Evolutionary conservation across 1,140 invertebrate species (phyloP), one percentile per base, ranked within the genome.

Genomic region (Drosophila arawakana): DNA sequence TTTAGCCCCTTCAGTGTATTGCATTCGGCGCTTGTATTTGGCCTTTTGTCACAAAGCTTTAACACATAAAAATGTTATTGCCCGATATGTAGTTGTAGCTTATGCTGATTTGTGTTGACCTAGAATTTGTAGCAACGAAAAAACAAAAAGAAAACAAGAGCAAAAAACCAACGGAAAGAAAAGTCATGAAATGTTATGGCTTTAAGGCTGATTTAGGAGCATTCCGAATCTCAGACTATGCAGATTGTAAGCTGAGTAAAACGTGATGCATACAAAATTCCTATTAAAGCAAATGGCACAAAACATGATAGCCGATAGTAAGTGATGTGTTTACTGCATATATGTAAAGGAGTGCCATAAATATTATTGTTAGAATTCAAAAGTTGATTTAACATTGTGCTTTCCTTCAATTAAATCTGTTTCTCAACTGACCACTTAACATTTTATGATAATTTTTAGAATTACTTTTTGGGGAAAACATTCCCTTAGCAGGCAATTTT

Each of bases 41-140:
- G 77, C 76, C 84, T 89, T 88, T 88, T 89, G 83, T 89, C 84
- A 83, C 82, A 88, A 74, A 88, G 83, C 84, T 88, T 80, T 88
- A 88, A 83, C 84, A 89, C 84, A 83, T 88, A 89, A 88, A 88
- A 88, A 89, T 89, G 84, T 83, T 86, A 88, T 88, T 88, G 83
- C 78, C 81, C 78, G 81, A 84, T 84, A 79, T 85, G 77, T 75
- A 85, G 81, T 86, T 81, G 71, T 78, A 73, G 76, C 80, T 89
- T 88, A 88, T 88, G 84, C 83, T 88, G 84, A 89, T 88, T 89
- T 88, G 76, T 80, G 84, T 77, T 88, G 77, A 83, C 83, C 83
- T 43, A 83, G 59, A 81, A 80, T 80, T 67, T 67, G 73, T 70
- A 55, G 65, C 67, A 43, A 43, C 25, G 25, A 58, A 50, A 44